Base-by-base conservation (phyloP, 1,140 invertebrate genomes). In the Drepana arcuata region DNA sequence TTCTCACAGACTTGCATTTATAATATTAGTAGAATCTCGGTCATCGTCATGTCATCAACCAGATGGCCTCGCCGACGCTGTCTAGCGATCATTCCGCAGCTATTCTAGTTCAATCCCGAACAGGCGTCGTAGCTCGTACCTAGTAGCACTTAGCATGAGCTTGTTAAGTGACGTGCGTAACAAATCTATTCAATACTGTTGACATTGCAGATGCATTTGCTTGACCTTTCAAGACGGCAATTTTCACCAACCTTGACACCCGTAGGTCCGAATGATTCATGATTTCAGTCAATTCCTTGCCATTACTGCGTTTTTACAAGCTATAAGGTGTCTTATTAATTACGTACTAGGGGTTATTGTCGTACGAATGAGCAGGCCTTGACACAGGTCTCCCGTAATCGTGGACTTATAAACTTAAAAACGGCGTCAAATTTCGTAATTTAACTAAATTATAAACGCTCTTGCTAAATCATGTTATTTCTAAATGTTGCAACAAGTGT, bases 221-320 rank as follows among this genome's bases (percentile, higher is more conserved):
- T 37, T 46, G 43, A 46, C 43, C 36, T 24, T 12, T 14, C 36
- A n/a, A n/a, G n/a, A n/a, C n/a, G n/a, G n/a, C n/a, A n/a, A n/a
- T n/a, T n/a, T n/a, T n/a, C n/a, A n/a, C n/a, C n/a, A n/a, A n/a
- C n/a, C n/a, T n/a, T n/a, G n/a, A n/a, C n/a, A n/a, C n/a, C n/a
- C n/a, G n/a, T n/a, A n/a, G n/a, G n/a, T n/a, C 33, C 30, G 38
- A 46, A 40, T 21, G 36, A 25, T 46, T 40, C 40, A 46, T 46
- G 36, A 46, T 46, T 45, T 45, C 26, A 30, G 26, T 32, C 9
- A 24, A 9, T 30, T 30, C 24, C 25, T 31, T 27, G 28, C 18
- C 12, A 23, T 14, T 13, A 31, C 31, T 14, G 10, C 28, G 15
- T 25, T 27, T 39, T 39, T 33, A 33, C 33, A 10, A 15, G 14